phyloP scores from a whole-genome alignment of 2,888 invertebrate species.

The Melinaea menophilus region DNA sequence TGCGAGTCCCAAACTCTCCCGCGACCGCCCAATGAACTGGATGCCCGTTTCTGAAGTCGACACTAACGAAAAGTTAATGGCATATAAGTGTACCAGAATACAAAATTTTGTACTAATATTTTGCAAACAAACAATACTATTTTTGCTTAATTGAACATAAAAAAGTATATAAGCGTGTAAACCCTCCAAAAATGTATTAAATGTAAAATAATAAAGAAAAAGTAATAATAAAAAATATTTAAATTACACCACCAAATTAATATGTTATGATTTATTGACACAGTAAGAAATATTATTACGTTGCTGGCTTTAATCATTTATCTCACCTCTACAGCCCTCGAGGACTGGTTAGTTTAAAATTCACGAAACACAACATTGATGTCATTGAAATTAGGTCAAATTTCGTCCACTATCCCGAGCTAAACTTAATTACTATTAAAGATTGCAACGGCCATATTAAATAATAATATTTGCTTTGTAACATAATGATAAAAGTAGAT shows the following conservation, averaged over 20 bases:
- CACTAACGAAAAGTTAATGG: conserved; percentile 63
- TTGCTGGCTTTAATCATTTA: background rate
- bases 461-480: too few relatives aligned
- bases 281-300: background rate
- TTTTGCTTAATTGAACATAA: too few relatives aligned
- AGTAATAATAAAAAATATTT: background rate
- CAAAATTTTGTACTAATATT: background rate
- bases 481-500: too few relatives aligned
- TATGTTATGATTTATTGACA: background rate
- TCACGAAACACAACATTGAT: background rate
- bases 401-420: background rate
- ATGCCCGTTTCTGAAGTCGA: conserved; percentile 87
- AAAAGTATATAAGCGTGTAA: too few relatives aligned
- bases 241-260: background rate
- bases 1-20: conserved; percentile 85
- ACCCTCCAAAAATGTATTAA: too few relatives aligned
- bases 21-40: conserved; percentile 87
- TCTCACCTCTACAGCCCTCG: conserved; percentile 1
- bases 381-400: background rate
- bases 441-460: too few relatives aligned
- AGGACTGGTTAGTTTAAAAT: background rate
- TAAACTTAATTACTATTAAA: too few relatives aligned
- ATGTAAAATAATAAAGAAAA: too few relatives aligned
- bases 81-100: background rate
- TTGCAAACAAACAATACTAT: too few relatives aligned